phyloP scores from a whole-genome alignment of 2,888 invertebrate species.

The Pyrrhosoma nymphula region DNA sequence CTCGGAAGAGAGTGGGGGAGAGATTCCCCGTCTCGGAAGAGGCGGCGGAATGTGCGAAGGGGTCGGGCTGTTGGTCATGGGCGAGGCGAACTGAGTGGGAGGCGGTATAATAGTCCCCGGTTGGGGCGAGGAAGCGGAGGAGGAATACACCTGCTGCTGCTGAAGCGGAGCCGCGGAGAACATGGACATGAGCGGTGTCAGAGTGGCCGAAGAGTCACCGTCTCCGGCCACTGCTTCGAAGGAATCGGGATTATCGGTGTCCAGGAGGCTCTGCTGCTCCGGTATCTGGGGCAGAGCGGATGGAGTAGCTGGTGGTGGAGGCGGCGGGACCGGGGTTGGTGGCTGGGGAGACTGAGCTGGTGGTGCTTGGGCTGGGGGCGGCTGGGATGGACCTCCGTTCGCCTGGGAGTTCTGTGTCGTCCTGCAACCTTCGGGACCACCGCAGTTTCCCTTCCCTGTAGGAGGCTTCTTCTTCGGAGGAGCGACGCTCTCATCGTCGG shows the following conservation, averaged over 20 bases:
- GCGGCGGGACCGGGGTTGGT: constrained; percentile 75
- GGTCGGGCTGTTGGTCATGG: constrained; percentile 84
- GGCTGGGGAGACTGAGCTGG: constrained; percentile 74
- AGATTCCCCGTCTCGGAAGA: constrained; percentile 69
- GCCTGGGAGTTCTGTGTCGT: constrained; percentile 75
- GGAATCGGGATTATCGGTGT: constrained; percentile 80
- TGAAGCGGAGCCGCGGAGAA: background rate
- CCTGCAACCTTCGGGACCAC: constrained; percentile 71
- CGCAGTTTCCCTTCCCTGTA: constrained; percentile 72
- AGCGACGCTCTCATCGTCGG: constrained; percentile 87
- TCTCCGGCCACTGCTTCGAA: constrained; percentile 33
- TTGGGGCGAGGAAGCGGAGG: constrained; percentile 72
- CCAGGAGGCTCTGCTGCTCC: constrained; percentile 82
- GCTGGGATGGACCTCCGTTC: constrained; percentile 74
- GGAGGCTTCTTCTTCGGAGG: constrained; percentile 72
- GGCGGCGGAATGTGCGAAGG: constrained; percentile 82
- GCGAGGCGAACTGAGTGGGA: constrained; percentile 86
- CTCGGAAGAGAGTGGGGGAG: constrained; percentile 58
- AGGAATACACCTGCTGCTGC: background rate
- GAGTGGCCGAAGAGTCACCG: constrained; percentile 63
- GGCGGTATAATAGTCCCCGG: constrained; percentile 86
- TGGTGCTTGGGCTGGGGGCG: constrained; percentile 73
- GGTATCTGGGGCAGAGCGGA: constrained; percentile 83
- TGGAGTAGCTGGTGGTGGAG: constrained; percentile 72
- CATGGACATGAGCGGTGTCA: constrained; percentile 45